These are phyloP conservation scores for Callinectes sapidus DNA, from an alignment of 2,888 invertebrate genomes.

Conservation along the genomic window DNA sequence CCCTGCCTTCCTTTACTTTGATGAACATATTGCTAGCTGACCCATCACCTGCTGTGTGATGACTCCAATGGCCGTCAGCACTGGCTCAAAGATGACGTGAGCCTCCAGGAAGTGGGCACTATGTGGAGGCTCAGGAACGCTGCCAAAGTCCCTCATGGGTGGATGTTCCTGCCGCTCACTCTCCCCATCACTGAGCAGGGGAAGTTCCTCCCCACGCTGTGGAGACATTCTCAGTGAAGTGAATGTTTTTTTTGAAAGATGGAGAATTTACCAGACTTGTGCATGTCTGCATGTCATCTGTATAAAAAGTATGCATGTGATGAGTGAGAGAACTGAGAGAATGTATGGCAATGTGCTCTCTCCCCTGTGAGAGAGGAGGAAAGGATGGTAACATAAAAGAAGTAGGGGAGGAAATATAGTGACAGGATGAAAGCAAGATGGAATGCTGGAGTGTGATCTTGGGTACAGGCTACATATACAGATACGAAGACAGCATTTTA, in stretches of 20 bases:
- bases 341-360: too few relatives aligned
- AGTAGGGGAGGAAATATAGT: too few relatives aligned
- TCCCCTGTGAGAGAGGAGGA: too few relatives aligned
- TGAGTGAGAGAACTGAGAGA: too few relatives aligned
- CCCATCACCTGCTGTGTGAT: slow-evolving; percentile 87
- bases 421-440: too few relatives aligned
- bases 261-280: not conserved
- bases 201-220: slow-evolving; percentile 44
- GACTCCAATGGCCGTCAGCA: slow-evolving; percentile 91
- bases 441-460: too few relatives aligned
- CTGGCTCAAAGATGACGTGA: slow-evolving; percentile 93
- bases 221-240: not conserved
- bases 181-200: slow-evolving; percentile 53
- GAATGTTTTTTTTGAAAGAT: not conserved
- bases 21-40: not conserved
- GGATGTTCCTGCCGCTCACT: slow-evolving; percentile 48
- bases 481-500: too few relatives aligned
- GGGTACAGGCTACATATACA: too few relatives aligned
- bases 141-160: slow-evolving; percentile 45
- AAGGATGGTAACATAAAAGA: too few relatives aligned
- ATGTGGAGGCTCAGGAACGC: slow-evolving; percentile 59
- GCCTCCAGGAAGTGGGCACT: slow-evolving; percentile 85
- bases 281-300: not conserved
- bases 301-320: not conserved
- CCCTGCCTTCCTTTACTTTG: not conserved